These are phyloP conservation scores for Cantharis nigra DNA, from an alignment of 2,888 invertebrate genomes.

Conservation along the genomic window DNA sequence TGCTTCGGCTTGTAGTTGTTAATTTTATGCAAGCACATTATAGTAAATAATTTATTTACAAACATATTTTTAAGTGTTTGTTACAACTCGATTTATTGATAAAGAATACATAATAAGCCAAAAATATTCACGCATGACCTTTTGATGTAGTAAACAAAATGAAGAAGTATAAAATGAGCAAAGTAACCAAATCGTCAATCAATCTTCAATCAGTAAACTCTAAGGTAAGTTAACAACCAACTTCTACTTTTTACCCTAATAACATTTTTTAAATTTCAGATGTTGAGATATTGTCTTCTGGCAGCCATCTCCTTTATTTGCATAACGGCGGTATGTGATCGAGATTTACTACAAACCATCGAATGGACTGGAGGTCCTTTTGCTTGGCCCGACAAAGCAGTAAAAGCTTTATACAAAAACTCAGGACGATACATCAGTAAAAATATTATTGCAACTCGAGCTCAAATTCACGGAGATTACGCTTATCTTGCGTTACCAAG, in stretches of 20 bases:
- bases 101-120: background rate
- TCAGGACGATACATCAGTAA: slow-evolving; percentile 63
- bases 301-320: slow-evolving; percentile 25
- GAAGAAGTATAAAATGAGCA: background rate
- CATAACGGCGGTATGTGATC: slow-evolving; percentile 36
- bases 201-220: background rate
- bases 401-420: slow-evolving; percentile 61
- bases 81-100: background rate
- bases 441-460: slow-evolving; percentile 65
- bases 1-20: background rate
- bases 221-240: background rate
- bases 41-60: background rate
- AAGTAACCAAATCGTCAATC: background rate
- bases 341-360: slow-evolving; percentile 40
- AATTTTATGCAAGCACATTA: background rate
- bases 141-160: background rate
- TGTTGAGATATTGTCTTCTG: slow-evolving; percentile 27
- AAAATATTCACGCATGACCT: slow-evolving; percentile 1
- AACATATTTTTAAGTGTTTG: background rate
- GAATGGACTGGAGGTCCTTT: slow-evolving; percentile 49
- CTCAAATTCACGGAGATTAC: slow-evolving; percentile 62
- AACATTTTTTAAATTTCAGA: background rate
- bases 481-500: slow-evolving; percentile 64
- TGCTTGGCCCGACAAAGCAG: slow-evolving; percentile 59
- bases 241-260: background rate